Evolutionary conservation across 2,113 vertebrate genomes (phyloP), one percentile per base, ranked within the genome.

Genomic region (Anoura caudifer): DNA sequence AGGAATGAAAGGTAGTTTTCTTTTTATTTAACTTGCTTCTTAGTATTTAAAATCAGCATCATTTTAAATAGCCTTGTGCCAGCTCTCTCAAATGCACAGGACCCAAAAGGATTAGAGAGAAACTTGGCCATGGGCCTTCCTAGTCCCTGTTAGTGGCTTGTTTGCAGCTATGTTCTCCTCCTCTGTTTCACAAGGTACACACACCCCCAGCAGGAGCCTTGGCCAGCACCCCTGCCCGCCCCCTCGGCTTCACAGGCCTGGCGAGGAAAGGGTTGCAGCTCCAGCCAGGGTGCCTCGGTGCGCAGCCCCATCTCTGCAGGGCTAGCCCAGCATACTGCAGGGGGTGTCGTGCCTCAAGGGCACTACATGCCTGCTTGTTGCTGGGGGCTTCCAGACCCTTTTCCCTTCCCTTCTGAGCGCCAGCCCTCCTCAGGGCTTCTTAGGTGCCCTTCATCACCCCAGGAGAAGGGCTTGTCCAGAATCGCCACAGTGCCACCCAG

Each of bases 41-140:
- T 43, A 50, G 73, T 73, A 45, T 77, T 94, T 76, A 43, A 75
- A 84, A 54, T 91, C 31, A 73, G 83, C 28, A 31, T 72, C 50
- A 31, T 84, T 95, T 87, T 31, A 33, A 59, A 70, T 79, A 45
- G 52, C 31, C 54, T 80, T 70, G 10, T 47, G 22, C 26, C 41
- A 26, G 17, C 16, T 24, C 47, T 87, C 45, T 56, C 28, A 79
- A 54, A 43, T 31, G 33, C 63, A 82, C 20, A 26, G 3, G 45
- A 72, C 45, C 24, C 14, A 10, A 41, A 77, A 80, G 61, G 67
- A 61, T 1, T 47, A 45, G 63, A 56, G 31, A 90, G 28, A 22
- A 36, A 26, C n/a, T 15, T 36, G 47, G 17, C 79, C 36, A n/a
- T 16, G 38, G 77, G 12, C 33, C 50, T 75, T 84, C 45, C 54